Evolutionary conservation across 2,888 invertebrate species (phyloP).

Genomic region (Stenichneumon culpator): DNA sequence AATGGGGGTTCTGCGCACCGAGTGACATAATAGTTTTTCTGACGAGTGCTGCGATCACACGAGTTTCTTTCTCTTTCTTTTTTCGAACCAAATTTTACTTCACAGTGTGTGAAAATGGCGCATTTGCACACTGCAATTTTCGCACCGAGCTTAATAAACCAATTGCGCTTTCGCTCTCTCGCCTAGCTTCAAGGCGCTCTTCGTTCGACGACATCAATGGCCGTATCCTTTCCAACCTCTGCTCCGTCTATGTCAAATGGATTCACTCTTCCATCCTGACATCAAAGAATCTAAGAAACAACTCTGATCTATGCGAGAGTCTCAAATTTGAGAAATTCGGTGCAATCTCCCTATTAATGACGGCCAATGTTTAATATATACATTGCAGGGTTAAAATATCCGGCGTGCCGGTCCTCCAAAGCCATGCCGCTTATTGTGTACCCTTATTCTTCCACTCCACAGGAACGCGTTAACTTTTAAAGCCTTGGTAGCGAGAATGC

Average conservation of each 20-base stretch:
- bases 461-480: constrained; percentile 74
- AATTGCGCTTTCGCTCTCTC: too few relatives aligned
- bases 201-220: neutral
- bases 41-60: too few relatives aligned
- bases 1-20: too few relatives aligned
- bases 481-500: constrained; percentile 55
- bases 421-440: neutral
- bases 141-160: too few relatives aligned
- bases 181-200: too few relatives aligned
- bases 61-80: too few relatives aligned
- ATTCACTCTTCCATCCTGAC: too few relatives aligned
- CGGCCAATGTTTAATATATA: neutral
- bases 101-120: too few relatives aligned
- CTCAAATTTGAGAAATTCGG: neutral
- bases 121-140: too few relatives aligned
- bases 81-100: too few relatives aligned
- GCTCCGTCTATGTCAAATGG: neutral
- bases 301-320: neutral
- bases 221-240: neutral
- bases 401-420: neutral
- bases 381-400: neutral
- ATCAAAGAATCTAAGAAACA: neutral
- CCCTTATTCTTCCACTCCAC: constrained; percentile 49
- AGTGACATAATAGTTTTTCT: too few relatives aligned
- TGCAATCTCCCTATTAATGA: neutral